Base-by-base conservation (phyloP, 1,140 invertebrate genomes). In the Bombus confusus region DNA sequence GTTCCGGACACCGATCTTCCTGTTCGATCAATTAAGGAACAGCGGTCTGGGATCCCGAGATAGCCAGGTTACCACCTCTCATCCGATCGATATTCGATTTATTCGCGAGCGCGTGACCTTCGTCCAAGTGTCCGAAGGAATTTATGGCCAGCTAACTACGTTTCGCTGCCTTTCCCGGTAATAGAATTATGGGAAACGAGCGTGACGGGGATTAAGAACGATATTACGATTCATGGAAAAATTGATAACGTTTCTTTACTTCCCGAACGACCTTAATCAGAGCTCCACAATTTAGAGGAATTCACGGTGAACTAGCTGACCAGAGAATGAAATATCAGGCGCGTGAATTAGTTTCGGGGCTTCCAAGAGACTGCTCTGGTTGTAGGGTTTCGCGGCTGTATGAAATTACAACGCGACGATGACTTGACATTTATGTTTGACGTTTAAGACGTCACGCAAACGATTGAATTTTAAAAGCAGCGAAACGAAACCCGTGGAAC, bases 1-100 rank as follows among this genome's bases (percentile, higher is more conserved):
- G 76, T 87, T 66, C 71, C 73, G 75, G 68, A 86, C 66, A 80
- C 64, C 72, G 79, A 71, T 80, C 85, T 76, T 85, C 87, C 43
- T 89, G 84, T 88, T 88, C 79, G 84, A 89, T 86, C 88, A 88
- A 89, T 89, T 89, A 89, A 89, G 77, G 76, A 86, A 83, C 76
- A 85, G 39, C 76, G 69, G 80, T 59, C 81, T 86, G 71, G 80
- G 72, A 77, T 86, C 76, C 47, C 34, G 43, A 73, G 74, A 88
- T 74, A 81, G 62, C 37, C 79, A 52, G 68, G 84, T 71, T 82
- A 85, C 73, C 39, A 31, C 57, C 43, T 39, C 47, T 12, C 57
- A 2, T 13, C 75, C 76, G 76, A 64, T 88, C 52, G 79, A 86
- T 86, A 89, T 69, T 86, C 80, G 76, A 88, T 88, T 83, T 76